These are phyloP conservation scores for Brachypteracias leptosomus DNA, from an alignment of 2,113 vertebrate genomes.

Conservation along the genomic window DNA sequence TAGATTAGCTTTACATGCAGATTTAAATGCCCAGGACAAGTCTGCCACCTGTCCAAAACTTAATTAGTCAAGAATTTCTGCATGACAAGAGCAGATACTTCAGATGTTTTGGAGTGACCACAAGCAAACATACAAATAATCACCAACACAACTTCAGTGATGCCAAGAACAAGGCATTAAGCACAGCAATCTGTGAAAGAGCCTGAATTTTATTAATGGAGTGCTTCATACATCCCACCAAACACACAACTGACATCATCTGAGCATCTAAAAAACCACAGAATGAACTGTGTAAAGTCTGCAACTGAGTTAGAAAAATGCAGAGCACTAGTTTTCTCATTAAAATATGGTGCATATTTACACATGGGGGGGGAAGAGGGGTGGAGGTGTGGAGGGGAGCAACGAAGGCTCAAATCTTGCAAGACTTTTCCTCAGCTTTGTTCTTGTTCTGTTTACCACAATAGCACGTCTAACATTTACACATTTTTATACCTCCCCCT, in stretches of 20 bases:
- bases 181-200: not conserved
- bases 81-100: conserved; percentile 20
- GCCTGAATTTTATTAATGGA: conserved; percentile 29
- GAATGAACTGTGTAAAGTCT: not conserved
- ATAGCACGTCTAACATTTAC: not conserved
- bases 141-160: conserved; percentile 8
- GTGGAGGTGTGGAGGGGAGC: not conserved
- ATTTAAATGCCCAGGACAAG: conserved; percentile 33
- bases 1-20: conserved; percentile 18
- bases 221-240: not conserved
- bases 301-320: not conserved
- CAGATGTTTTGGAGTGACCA: conserved; percentile 16
- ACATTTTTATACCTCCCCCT: not conserved
- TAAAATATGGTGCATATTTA: not conserved
- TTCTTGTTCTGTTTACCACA: not conserved
- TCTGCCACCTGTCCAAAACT: conserved; percentile 56
- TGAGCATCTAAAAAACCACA: not conserved
- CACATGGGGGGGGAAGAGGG: fast-evolving
- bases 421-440: conserved; percentile 8
- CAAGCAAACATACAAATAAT: conserved; percentile 45
- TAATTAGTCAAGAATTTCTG: conserved; percentile 39
- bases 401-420: not conserved
- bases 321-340: not conserved
- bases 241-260: conserved; percentile 5
- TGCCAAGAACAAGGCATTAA: not conserved